A percentile compares a stretch with the other conserved stretches of the same genome.
Evolutionary conservation across 2,888 invertebrate species (phyloP).

Genomic region (Tinea trinotella): DNA sequence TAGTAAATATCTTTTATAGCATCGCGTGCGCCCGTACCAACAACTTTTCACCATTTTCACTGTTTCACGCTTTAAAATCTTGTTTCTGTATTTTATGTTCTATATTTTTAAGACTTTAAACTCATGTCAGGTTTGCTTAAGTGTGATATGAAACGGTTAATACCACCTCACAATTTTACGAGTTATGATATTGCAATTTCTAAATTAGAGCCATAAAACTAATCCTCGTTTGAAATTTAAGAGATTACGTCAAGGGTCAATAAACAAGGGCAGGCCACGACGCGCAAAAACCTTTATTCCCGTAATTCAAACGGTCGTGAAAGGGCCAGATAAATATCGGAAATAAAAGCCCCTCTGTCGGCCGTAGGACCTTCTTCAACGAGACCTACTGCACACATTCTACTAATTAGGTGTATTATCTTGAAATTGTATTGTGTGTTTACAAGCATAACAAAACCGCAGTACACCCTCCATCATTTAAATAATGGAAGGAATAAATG

Average conservation of each 20-base stretch:
- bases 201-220: background rate
- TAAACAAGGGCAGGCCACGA: background rate
- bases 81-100: constrained; percentile 1
- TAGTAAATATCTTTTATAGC: background rate
- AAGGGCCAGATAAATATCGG: background rate
- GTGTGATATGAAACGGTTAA: background rate
- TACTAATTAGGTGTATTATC: background rate
- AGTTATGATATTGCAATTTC: background rate
- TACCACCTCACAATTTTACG: background rate
- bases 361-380: background rate
- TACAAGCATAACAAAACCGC: background rate
- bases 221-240: background rate
- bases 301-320: background rate
- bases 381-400: background rate
- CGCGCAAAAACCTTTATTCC: background rate
- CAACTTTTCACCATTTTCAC: background rate
- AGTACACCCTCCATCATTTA: background rate
- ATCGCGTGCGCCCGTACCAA: too few relatives aligned
- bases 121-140: background rate
- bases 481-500: background rate
- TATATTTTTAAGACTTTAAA: background rate
- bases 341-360: background rate
- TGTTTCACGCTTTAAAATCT: constrained; percentile 1
- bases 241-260: background rate
- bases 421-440: background rate